Evolutionary conservation across 2,888 invertebrate genomes (phyloP), one percentile per base, ranked within the genome.

Genomic region (Quadriops clusia): DNA sequence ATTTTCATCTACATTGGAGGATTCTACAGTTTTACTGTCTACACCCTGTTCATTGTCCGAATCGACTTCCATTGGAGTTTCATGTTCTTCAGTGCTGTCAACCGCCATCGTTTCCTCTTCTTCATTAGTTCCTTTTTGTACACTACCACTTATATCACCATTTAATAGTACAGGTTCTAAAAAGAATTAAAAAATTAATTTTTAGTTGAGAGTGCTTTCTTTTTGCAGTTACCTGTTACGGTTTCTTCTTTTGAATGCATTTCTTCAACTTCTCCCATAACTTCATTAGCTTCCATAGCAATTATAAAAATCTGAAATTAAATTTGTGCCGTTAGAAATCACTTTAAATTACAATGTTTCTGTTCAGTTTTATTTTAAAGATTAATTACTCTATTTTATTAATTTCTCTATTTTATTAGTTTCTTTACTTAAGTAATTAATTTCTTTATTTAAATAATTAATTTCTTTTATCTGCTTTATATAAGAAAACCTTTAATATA

Each of bases 261-360:
- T 43, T 61, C 60, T 38, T 60, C 58, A 27, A 61, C 54, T 45
- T 60, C 61, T 31, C 61, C 60, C 61, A 61, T 61, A 44, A 56
- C 53, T 38, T 50, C 51, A 37, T 46, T 46, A 51, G 54, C 51
- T 57, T 58, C 61, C 61, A 61, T 61, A 55, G 46, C 56, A 51
- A 38, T 14, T 26, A 30, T 27, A 17, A 33, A 21, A 17, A 26
- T 30, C 38, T 36, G 26, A 10, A 25, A 30, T 10, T 5, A 30
- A 28, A 2, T 25, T 25, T 17, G 14, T 13, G n/a, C n/a, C n/a
- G n/a, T n/a, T n/a, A n/a, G n/a, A n/a, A n/a, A n/a, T n/a, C n/a
- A n/a, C n/a, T n/a, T n/a, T n/a, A n/a, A n/a, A n/a, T n/a, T n/a
- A n/a, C n/a, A n/a, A n/a, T n/a, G n/a, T n/a, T n/a, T n/a, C n/a